Base-by-base conservation (phyloP, 2,888 invertebrate genomes). In the Aquatica leii region DNA sequence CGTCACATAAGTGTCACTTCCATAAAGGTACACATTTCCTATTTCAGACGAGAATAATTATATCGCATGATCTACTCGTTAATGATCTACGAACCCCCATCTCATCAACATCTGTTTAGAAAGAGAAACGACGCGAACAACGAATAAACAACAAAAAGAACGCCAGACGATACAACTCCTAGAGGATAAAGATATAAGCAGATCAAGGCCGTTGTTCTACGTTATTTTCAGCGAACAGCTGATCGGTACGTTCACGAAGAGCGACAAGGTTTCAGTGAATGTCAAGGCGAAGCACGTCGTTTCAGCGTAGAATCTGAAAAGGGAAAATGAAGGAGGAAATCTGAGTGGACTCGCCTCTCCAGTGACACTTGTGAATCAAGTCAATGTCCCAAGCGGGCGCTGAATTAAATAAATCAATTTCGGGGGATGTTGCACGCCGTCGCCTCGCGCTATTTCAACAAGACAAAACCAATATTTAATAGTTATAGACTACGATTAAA, bases 381-480 rank as follows among this genome's bases (percentile, higher is more conserved):
- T 70, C 70, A 66, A 69, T 64, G 70, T 69, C 69, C 69, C 69
- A 60, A 48, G 68, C 62, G 64, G 66, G 57, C 53, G 66, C 51
- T 51, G 68, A 70, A 70, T 70, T 68, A 69, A 62, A 69, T 69
- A 69, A 70, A 70, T 69, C 70, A 70, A 70, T 70, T 70, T 66
- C 54, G 58, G 66, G 59, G 59, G 67, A 62, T 66, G 67, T 66
- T 67, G 67, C 63, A 65, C 64, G 60, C 59, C 60, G 59, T 61
- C 61, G 67, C 61, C 51, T 68, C 58, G 41, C 59, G 40, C 52
- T 58, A 20, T 57, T 58, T 53, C 61, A 51, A 52, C 61, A 65
- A 52, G 9, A 50, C 61, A 40, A 43, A 56, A 60, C 62, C 52
- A 67, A 56, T 56, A 41, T 62, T 59, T 59, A 64, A 66, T 68